Percentiles rank a stretch among this genome's conserved stretches.
Conservation (phyloP, 2,113 vertebrate species). For the Pelecanus crispus region DNA sequence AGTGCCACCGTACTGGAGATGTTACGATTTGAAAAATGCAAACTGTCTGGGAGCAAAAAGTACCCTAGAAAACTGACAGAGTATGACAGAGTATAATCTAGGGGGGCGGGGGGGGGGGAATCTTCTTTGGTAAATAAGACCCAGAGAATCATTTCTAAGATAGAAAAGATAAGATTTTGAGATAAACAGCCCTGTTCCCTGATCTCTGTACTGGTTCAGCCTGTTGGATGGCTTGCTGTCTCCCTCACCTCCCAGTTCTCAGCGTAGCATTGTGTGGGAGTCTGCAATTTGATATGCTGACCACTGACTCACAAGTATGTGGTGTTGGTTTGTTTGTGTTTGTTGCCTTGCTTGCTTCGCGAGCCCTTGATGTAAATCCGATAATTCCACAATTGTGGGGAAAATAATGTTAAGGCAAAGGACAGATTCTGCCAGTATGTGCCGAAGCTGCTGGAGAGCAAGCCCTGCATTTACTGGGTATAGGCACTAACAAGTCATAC, state of each 20-base stretch:
- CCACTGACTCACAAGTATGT: not conserved
- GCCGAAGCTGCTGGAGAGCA: not conserved
- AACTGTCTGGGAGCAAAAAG: not conserved
- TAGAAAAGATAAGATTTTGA: not conserved
- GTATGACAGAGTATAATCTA: not conserved
- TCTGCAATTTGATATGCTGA: not conserved
- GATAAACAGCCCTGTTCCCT: not conserved
- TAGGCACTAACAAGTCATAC: not conserved
- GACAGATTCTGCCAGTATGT: not conserved
- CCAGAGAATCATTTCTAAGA: not conserved
- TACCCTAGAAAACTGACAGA: not conserved
- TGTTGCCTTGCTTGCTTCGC: not conserved
- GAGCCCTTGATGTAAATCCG: not conserved
- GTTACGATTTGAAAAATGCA: not conserved
- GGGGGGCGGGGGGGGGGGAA: too few species aligned
- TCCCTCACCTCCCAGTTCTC: not conserved
- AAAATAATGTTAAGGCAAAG: not conserved
- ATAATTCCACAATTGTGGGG: not conserved
- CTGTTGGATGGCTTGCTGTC: not conserved
- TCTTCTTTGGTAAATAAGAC: not conserved
- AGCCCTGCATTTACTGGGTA: not conserved
- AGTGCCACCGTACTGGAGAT: not conserved
- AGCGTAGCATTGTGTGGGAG: not conserved
- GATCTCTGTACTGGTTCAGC: not conserved
- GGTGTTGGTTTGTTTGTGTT: not conserved